Conservation (phyloP, 2,113 vertebrate species). For the Pungitius pungitius region DNA sequence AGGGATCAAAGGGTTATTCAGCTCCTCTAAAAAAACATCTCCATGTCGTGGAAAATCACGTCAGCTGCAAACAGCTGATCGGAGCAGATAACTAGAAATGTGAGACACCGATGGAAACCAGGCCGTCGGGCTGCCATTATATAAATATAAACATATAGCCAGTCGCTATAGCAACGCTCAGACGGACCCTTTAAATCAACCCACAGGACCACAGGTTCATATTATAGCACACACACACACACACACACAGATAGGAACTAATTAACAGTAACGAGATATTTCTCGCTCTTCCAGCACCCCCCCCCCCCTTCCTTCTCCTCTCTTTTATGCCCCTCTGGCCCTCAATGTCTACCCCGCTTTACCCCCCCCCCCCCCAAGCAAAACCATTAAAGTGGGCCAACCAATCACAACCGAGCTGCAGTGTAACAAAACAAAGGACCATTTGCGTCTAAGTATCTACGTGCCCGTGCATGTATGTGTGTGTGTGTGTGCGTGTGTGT, state of each 20-base stretch:
- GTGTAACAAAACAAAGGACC: conserved; percentile 80
- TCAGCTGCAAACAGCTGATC: conserved; percentile 36
- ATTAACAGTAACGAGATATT: conserved; percentile 54
- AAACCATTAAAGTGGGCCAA: conserved; percentile 65
- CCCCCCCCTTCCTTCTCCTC: conserved; percentile 54
- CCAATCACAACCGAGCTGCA: conserved; percentile 60
- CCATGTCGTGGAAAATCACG: conserved; percentile 10
- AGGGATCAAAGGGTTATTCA: conserved; percentile 21
- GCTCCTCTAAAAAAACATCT: conserved; percentile 27
- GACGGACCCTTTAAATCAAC: conserved; percentile 16
- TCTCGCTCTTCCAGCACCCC: conserved; percentile 60
- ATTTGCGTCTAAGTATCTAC: conserved; percentile 44
- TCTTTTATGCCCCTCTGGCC: conserved; percentile 27
- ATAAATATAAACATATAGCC: neutral
- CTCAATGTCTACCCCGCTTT: neutral
- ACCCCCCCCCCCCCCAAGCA: neutral
- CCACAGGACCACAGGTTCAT: neutral
- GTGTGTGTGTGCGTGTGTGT: conserved; percentile 23
- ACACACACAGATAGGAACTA: conserved; percentile 21
- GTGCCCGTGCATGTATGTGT: conserved; percentile 47
- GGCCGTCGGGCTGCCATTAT: neutral
- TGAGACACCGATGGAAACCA: conserved; percentile 14
- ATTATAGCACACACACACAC: conserved; percentile 26
- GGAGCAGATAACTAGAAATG: conserved; percentile 9
- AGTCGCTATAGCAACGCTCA: conserved; percentile 1